Evolutionary conservation across 2,113 vertebrate species (phyloP).

Genomic region (Oreochromis tanganicae): DNA sequence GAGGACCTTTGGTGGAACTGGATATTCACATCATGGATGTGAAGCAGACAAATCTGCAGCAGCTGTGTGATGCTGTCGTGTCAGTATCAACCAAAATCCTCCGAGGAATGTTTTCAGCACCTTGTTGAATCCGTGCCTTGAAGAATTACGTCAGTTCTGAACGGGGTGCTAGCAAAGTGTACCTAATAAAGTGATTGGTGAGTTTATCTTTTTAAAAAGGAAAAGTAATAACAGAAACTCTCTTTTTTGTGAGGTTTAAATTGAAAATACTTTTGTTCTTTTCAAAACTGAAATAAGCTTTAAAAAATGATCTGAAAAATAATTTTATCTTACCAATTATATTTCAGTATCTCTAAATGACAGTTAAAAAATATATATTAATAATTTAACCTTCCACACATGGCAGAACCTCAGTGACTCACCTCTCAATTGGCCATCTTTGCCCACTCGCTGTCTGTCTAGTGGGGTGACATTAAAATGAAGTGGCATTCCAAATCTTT

Average conservation of each 20-base stretch:
- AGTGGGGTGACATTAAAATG: conserved; percentile 9
- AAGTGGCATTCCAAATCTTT: conserved; percentile 18
- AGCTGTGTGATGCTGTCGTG: background rate
- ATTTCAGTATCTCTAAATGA: background rate
- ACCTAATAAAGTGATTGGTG: background rate
- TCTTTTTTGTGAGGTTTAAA: background rate
- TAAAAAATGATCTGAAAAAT: background rate
- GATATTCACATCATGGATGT: background rate
- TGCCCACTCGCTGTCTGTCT: background rate
- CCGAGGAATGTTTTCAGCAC: background rate
- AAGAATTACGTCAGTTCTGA: background rate
- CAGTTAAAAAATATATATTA: background rate
- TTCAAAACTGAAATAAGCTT: background rate
- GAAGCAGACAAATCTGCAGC: background rate
- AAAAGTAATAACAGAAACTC: background rate
- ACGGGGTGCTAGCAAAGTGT: background rate
- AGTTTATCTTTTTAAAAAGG: background rate
- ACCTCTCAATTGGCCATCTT: background rate
- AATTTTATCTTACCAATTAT: background rate
- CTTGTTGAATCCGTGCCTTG: background rate
- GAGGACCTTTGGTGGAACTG: background rate
- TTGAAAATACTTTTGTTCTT: background rate
- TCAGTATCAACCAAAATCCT: background rate
- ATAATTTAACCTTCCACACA: background rate
- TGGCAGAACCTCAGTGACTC: conserved; percentile 1